A percentile compares a stretch with the other conserved stretches of the same genome.
Conservation (phyloP, 2,888 invertebrate species). For the Emmelina monodactyla region DNA sequence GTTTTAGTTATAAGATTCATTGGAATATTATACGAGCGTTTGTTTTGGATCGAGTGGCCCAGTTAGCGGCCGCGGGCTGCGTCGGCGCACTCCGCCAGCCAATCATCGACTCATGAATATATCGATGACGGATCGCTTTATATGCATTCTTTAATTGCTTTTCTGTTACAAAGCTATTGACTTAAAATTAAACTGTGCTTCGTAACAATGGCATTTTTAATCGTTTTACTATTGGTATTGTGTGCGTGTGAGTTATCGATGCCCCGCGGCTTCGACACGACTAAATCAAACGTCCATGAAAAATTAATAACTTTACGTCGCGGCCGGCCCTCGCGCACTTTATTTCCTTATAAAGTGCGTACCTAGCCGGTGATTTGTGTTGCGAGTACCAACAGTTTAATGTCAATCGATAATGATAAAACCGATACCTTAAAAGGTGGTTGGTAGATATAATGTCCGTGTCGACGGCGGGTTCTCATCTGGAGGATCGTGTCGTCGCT, state of each 20-base stretch:
- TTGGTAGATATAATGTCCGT: too few relatives aligned
- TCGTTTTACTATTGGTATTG: conserved; percentile 1
- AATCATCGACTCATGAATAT: conserved; percentile 22
- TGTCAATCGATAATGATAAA: too few relatives aligned
- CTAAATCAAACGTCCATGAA: too few relatives aligned
- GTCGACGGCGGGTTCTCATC: too few relatives aligned
- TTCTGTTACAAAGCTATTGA: conserved; percentile 9
- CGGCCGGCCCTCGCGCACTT: too few relatives aligned
- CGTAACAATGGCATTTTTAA: conserved; percentile 1
- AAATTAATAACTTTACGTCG: too few relatives aligned
- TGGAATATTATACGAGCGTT: conserved; percentile 37
- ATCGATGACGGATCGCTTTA: conserved; percentile 26
- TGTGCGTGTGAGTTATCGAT: neutral
- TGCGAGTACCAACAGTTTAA: too few relatives aligned
- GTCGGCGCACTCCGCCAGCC: neutral
- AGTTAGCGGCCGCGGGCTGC: conserved; percentile 21
- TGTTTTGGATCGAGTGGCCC: conserved; percentile 32
- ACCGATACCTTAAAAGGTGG: too few relatives aligned
- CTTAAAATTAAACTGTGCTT: conserved; percentile 1
- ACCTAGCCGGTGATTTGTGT: too few relatives aligned
- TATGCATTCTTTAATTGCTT: conserved; percentile 25
- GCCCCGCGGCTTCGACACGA: too few relatives aligned
- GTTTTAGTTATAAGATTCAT: conserved; percentile 50
- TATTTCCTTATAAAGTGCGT: too few relatives aligned
- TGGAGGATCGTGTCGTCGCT: too few relatives aligned